Evolutionary conservation across 2,797 vertebrate genomes (phyloP).

Genomic region (Myripristis murdjan): DNA sequence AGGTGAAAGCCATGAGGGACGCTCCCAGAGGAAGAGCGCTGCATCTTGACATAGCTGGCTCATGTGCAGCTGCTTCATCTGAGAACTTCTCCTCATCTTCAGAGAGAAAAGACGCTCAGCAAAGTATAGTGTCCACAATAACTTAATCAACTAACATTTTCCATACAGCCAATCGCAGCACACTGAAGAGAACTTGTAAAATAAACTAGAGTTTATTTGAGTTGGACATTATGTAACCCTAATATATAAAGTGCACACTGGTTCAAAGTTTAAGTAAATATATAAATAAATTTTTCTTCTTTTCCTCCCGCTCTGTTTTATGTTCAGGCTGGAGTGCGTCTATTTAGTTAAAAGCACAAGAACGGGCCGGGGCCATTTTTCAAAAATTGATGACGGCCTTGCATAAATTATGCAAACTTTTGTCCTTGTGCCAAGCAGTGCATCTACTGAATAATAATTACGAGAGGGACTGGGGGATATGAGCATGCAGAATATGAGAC

Average conservation of each 20-base stretch:
- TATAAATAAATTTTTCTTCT: conserved; percentile 84
- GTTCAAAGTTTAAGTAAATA: conserved; percentile 80
- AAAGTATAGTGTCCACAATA: conserved; percentile 30
- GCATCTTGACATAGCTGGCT: conserved; percentile 51
- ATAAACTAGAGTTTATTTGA: conserved; percentile 53
- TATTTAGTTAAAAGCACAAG: conserved; percentile 86
- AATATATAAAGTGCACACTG: conserved; percentile 54
- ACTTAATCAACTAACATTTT: not conserved
- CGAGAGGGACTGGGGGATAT: conserved; percentile 71
- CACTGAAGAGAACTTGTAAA: conserved; percentile 50
- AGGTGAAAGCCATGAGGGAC: conserved; percentile 68
- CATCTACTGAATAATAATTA: conserved; percentile 88
- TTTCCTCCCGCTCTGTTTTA: conserved; percentile 73
- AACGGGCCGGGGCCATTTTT: conserved; percentile 82
- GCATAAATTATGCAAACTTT: conserved; percentile 91
- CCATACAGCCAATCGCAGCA: conserved; percentile 22
- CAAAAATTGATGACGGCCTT: conserved; percentile 88
- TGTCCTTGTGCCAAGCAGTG: conserved; percentile 88
- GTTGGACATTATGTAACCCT: conserved; percentile 50
- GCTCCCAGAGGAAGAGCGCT: conserved; percentile 49
- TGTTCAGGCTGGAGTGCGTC: conserved; percentile 73
- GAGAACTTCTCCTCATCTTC: conserved; percentile 34
- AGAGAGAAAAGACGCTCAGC: conserved; percentile 27
- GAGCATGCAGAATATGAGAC: conserved; percentile 69
- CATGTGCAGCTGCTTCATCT: conserved; percentile 63